Base-by-base conservation (phyloP, 2,888 invertebrate species). In the Clostera curtula region DNA sequence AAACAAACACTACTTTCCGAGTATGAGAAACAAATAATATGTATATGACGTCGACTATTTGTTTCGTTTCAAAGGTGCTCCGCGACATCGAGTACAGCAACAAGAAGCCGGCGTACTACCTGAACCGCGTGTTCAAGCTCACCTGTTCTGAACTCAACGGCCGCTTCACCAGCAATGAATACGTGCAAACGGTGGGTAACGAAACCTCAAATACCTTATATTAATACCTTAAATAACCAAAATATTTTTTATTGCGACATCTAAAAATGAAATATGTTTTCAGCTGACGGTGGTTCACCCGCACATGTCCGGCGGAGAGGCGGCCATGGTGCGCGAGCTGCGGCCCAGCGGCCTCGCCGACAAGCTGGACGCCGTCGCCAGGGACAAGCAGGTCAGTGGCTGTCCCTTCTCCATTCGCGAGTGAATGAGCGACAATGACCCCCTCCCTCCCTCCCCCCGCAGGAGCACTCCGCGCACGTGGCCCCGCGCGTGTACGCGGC, bases 101-200 rank as follows among this genome's bases (percentile, higher is more conserved):
- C 85, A 93, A 93, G 57, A 96, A 97, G 65, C 97, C 98, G 2
- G 97, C 97, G 5, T 96, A 97, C 71, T 96, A 96, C 69, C 85
- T 97, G 43, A 97, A 96, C 82, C 89, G 97, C 40, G 96, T 95
- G 12, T 98, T 98, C 85, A 96, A 96, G 63, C 87, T 99, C 24
- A 93, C 95, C 36, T 99, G 99, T 79, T 95, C 96, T 1, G 96
- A 97, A 71, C 87, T 97, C 35, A 95, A 93, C 74, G 96, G 96
- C 2, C 87, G 97, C 25, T 96, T 97, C 75, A 93, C 95, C 46
- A 96, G 96, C 82, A 97, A 97, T 75, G 96, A 97, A 80, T 96
- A 97, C 67, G 92, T 95, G 28, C 93, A 97, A 66, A 97, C 96
- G 42, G 93, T 93, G 18, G 46, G 70, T 57, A 25, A 16, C 9